Evolutionary conservation across 2,113 vertebrate genomes (phyloP).

Genomic region (Ophiodon elongatus): DNA sequence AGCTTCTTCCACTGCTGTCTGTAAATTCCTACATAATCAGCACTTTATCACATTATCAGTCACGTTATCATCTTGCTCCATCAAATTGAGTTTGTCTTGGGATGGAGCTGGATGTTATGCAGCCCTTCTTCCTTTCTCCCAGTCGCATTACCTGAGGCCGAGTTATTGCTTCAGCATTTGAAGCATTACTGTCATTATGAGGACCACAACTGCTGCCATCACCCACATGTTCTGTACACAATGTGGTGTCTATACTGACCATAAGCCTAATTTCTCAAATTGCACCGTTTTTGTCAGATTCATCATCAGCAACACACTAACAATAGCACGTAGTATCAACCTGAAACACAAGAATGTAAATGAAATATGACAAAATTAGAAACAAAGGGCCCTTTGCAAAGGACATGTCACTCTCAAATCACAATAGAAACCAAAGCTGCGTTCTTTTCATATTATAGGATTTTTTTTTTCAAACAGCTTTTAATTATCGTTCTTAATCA

Average conservation of each 20-base stretch:
- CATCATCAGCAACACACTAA: neutral
- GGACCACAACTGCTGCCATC: conserved; percentile 30
- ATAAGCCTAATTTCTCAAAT: conserved; percentile 29
- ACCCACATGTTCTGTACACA: neutral
- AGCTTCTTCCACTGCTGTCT: neutral
- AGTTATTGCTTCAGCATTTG: neutral
- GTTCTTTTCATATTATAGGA: conserved; percentile 27
- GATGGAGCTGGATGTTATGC: neutral
- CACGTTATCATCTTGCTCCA: neutral
- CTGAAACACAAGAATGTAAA: conserved; percentile 21
- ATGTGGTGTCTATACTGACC: conserved; percentile 30
- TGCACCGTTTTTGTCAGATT: conserved; percentile 4
- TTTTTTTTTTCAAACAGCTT: conserved; percentile 23
- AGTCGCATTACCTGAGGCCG: neutral
- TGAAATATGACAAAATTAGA: conserved; percentile 36
- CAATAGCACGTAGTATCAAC: neutral
- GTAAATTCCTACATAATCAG: neutral
- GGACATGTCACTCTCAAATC: conserved; percentile 29
- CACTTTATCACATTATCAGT: neutral
- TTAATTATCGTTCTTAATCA: conserved; percentile 50
- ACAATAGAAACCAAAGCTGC: conserved; percentile 35
- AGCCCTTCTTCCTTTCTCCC: neutral
- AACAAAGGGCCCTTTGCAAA: conserved; percentile 28
- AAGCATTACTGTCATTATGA: neutral
- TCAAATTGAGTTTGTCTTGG: neutral